phyloP scores from a whole-genome alignment of 2,113 vertebrate species.

The Ceratotherium simum region DNA sequence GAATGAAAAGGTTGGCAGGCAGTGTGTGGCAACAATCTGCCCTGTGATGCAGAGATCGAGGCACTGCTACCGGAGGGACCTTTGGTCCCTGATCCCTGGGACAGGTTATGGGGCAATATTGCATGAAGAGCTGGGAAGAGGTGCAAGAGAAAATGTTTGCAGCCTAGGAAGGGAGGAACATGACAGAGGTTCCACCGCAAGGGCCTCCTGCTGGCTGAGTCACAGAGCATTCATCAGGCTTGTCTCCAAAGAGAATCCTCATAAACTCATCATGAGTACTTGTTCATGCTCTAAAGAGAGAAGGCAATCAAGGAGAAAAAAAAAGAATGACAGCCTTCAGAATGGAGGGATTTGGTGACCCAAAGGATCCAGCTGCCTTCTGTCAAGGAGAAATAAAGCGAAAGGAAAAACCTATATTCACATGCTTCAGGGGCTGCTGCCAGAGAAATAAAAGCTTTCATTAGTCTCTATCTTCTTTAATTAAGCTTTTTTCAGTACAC shows the following conservation, averaged over 20 bases:
- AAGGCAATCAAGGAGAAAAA: slow-evolving; percentile 21
- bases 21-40: neutral
- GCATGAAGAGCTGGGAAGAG: neutral
- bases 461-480: slow-evolving; percentile 64
- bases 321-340: neutral
- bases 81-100: neutral
- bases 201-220: neutral
- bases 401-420: neutral
- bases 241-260: slow-evolving; percentile 48
- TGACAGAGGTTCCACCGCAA: slow-evolving; percentile 46
- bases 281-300: neutral
- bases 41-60: fast-evolving
- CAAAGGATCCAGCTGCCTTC: slow-evolving; percentile 59
- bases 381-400: neutral
- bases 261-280: slow-evolving; percentile 1
- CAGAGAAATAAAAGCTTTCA: slow-evolving; percentile 43
- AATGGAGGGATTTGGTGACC: neutral
- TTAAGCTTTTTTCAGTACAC: slow-evolving; percentile 57
- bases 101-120: neutral
- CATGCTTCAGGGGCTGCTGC: neutral
- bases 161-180: neutral
- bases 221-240: slow-evolving; percentile 21
- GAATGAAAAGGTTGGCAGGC: neutral
- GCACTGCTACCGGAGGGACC: neutral
- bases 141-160: fast-evolving